phyloP scores from a whole-genome alignment of 2,888 invertebrate species.

The Urechis unicinctus region DNA sequence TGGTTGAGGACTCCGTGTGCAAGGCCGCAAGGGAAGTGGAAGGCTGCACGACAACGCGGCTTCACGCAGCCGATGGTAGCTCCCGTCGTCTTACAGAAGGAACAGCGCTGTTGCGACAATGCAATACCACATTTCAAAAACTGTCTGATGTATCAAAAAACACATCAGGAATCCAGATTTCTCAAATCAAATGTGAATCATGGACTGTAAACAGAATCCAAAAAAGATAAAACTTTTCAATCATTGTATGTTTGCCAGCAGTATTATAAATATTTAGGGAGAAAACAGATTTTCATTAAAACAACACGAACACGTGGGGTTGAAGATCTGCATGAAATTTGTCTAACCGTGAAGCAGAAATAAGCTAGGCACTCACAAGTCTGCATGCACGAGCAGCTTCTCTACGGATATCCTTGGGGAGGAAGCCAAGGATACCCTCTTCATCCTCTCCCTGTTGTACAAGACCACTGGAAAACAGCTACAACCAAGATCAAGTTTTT shows the following conservation, averaged over 20 bases:
- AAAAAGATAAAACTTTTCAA: too few species aligned
- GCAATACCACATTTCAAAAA: background rate
- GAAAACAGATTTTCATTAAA: too few species aligned
- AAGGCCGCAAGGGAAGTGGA: slow-evolving; percentile 72
- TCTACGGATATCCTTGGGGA: slow-evolving; percentile 62
- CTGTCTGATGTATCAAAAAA: background rate
- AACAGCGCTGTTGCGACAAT: slow-evolving; percentile 59
- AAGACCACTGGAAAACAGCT: slow-evolving; percentile 45
- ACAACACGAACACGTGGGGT: too few species aligned
- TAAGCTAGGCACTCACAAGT: too few species aligned
- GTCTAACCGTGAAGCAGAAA: too few species aligned
- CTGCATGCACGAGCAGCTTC: slow-evolving; percentile 62
- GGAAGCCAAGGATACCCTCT: slow-evolving; percentile 70
- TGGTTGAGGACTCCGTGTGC: slow-evolving; percentile 59
- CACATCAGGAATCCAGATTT: background rate
- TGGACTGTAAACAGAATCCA: too few species aligned
- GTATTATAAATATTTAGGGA: too few species aligned
- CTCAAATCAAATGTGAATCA: too few species aligned
- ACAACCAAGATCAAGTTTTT: slow-evolving; percentile 34
- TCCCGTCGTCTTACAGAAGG: slow-evolving; percentile 60
- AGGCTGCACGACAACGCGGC: slow-evolving; percentile 61
- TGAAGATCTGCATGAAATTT: too few species aligned
- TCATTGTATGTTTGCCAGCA: too few species aligned
- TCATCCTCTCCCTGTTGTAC: slow-evolving; percentile 37
- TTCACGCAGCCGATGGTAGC: slow-evolving; percentile 72